Conservation (phyloP, 2,888 invertebrate genomes). For the Anaspis maculata region DNA sequence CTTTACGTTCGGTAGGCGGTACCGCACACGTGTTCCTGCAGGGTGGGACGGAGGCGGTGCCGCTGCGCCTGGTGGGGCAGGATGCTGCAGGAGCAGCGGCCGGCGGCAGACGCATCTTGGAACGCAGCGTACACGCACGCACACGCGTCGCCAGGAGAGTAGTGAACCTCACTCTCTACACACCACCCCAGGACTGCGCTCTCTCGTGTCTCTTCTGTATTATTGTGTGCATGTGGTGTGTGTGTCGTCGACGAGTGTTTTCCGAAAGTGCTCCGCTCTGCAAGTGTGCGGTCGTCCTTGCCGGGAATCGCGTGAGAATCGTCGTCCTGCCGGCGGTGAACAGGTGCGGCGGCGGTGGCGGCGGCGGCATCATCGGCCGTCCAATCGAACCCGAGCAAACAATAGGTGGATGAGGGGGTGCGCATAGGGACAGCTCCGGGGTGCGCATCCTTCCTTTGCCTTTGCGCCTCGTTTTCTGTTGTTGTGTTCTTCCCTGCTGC, state of each 20-base stretch:
- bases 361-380: too few relatives aligned
- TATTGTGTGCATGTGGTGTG: too few relatives aligned
- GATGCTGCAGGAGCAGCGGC: conserved; percentile 26
- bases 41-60: conserved; percentile 34
- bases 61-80: conserved; percentile 27
- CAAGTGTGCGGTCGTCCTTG: not conserved
- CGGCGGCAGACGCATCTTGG: conserved; percentile 39
- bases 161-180: too few relatives aligned
- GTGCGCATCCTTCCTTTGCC: conserved; percentile 29
- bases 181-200: too few relatives aligned
- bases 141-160: too few relatives aligned
- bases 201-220: too few relatives aligned
- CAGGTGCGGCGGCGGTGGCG: conserved; percentile 14
- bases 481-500: too few relatives aligned
- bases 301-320: conserved; percentile 19
- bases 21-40: conserved; percentile 36
- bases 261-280: too few relatives aligned
- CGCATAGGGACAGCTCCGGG: conserved; percentile 27
- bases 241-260: too few relatives aligned
- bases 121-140: conserved; percentile 38
- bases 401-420: conserved; percentile 35
- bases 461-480: conserved; percentile 14
- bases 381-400: conserved; percentile 26
- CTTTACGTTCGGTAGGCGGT: too few relatives aligned
- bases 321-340: conserved; percentile 18